These are phyloP conservation scores for Apotomis betuletana DNA, from an alignment of 2,888 invertebrate genomes.

Conservation along the genomic window DNA sequence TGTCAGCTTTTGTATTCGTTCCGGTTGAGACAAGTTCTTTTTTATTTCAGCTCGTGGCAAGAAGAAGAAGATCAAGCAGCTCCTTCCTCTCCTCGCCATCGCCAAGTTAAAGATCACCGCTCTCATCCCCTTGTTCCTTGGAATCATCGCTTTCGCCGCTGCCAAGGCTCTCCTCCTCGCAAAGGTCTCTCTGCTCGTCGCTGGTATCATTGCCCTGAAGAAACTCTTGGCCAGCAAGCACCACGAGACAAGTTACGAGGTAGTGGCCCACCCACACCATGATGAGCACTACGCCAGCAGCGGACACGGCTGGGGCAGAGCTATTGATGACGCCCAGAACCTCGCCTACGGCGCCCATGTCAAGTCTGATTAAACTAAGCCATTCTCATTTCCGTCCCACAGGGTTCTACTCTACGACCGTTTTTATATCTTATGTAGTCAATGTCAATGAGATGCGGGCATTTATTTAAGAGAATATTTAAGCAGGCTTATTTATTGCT, in stretches of 20 bases:
- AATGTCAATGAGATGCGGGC: conserved; percentile 42
- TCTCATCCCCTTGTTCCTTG: conserved; percentile 90
- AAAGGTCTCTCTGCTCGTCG: conserved; percentile 91
- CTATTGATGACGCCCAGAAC: conserved; percentile 80
- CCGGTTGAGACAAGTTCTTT: conserved; percentile 9
- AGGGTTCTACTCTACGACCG: conserved; percentile 56
- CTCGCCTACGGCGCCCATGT: conserved; percentile 84
- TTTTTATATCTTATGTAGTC: conserved; percentile 45
- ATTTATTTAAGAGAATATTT: conserved; percentile 27
- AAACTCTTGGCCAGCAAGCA: conserved; percentile 89
- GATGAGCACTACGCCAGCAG: conserved; percentile 81
- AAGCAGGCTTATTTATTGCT: conserved; percentile 67
- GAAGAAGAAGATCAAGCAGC: conserved; percentile 90
- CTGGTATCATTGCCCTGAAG: conserved; percentile 86
- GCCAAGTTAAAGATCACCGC: conserved; percentile 91
- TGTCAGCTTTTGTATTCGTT: neutral
- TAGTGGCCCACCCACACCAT: conserved; percentile 87
- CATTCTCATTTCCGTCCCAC: conserved; percentile 42
- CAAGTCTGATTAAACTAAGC: conserved; percentile 65
- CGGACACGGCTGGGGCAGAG: conserved; percentile 87
- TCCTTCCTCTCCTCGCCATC: conserved; percentile 89
- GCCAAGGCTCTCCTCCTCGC: conserved; percentile 93
- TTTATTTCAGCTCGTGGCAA: conserved; percentile 87
- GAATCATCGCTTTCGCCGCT: conserved; percentile 89
- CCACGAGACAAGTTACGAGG: conserved; percentile 89